A percentile compares a stretch with the other conserved stretches of the same genome.
phyloP scores from a whole-genome alignment of 2,113 vertebrate genomes.

The Corythornis cristatus region DNA sequence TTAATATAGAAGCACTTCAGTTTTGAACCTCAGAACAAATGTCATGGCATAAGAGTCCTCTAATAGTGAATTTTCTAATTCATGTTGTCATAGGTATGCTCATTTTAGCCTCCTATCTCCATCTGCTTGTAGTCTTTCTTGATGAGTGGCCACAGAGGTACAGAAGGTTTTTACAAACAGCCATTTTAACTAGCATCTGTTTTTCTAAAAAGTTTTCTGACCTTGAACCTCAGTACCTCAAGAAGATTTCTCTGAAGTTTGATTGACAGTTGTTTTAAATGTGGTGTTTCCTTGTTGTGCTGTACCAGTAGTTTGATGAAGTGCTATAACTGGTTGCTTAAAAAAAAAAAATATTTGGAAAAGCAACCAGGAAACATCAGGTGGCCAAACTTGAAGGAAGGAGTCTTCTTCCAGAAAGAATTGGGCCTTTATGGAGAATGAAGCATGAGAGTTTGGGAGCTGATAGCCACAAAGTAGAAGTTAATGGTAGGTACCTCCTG shows the following conservation, averaged over 20 bases:
- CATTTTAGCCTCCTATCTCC: neutral
- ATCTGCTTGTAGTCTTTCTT: neutral
- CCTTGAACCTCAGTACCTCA: neutral
- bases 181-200: neutral
- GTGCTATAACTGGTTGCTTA: neutral
- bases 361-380: neutral
- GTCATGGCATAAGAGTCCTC: neutral
- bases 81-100: neutral
- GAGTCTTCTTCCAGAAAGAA: neutral
- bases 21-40: neutral
- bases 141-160: neutral
- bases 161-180: neutral
- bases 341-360: neutral
- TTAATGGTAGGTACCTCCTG: neutral
- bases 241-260: neutral
- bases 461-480: neutral
- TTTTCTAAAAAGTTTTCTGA: neutral
- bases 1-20: neutral
- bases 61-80: neutral
- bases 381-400: neutral
- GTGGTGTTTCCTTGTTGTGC: neutral
- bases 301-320: neutral
- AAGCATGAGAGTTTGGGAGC: neutral
- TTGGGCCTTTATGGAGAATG: neutral
- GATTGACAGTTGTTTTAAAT: neutral